Base-by-base conservation (phyloP, 1,140 invertebrate genomes). In the Papilio helenus region DNA sequence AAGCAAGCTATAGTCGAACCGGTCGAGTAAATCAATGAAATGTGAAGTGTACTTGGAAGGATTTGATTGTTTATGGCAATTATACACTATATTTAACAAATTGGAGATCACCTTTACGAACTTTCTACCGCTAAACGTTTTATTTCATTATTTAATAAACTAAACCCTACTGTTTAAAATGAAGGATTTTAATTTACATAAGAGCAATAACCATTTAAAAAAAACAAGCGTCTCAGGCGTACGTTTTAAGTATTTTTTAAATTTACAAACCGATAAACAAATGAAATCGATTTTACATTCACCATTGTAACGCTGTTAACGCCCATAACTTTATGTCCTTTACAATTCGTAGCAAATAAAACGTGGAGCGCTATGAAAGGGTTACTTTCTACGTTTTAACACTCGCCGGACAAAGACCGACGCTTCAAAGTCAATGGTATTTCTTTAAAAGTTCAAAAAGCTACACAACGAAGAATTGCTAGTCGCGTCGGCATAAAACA, bases 311-410 rank as follows among this genome's bases (percentile, higher is more conserved):
- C 2, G 68, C 80, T 76, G 76, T 77, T 81, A 72, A 82, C 68
- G 34, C 42, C 71, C 14, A 39, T 71, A 71, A 72, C 18, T 72
- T 72, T 72, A 74, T 51, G 72, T 49, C 72, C 42, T 49, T 49
- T 74, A 74, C 72, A 49, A 74, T 74, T 74, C 39, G 72, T 74
- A 74, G 72, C 44, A 74, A 73, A 73, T 74, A 46, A 20, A 42
- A 82, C 73, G 79, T 46, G 49, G 61, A 44, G 51, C 55, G 42
- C 23, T 77, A 51, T 80, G 81, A 87, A 87, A 88, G 86, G 87
- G 83, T 85, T 86, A 91, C 90, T 92, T 92, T 94, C 92, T 90
- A 93, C 86, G 83, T 90, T 90, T 93, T 91, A 90, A 86, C 90
- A 92, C 87, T 88, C 81, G 74, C 78, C 84, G 84, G 83, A 92